Evolutionary conservation across 2,113 vertebrate genomes (phyloP), one percentile per base, ranked within the genome.

Genomic region (Erpornis zantholeuca): DNA sequence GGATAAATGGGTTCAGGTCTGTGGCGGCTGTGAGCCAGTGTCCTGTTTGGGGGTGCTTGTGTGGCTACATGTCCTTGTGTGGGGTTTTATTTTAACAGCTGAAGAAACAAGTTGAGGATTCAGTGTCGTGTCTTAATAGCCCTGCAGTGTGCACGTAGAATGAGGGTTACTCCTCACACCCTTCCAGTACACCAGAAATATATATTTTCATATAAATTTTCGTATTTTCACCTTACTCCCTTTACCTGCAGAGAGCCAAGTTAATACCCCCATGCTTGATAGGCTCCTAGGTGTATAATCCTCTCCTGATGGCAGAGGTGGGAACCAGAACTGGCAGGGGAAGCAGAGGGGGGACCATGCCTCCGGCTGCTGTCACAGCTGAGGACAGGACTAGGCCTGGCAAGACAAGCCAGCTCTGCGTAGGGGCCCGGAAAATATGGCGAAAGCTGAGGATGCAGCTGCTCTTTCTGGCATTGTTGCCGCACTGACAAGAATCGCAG

Each of bases 311-410:
- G 12, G 81, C 49, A 36, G 25, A 11, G 15, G 40, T 1, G 3
- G 35, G 9, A 65, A 18, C 45, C 27, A 20, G 60, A 29, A 9
- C n/a, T 17, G 61, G 17, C 19, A 6, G 11, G 42, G 20, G 3
- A 18, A 14, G 54, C 1, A 2, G 45, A 12, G 25, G 1, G 1
- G 2, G 27, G 25, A 9, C n/a, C 11, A 6, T 10, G 5, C 52
- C n/a, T 9, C 1, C 2, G 4, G 57, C 40, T 38, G 40, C 61
- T 10, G 17, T 33, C 9, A 1, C 53, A 14, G 6, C 72, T 5
- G 27, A 42, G 18, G 12, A 10, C 50, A 35, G 16, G 15, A 12
- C 11, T 24, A 35, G 65, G 53, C n/a, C 42, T 59, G 61, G 16
- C n/a, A 25, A 44, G 23, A 44, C 15, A 35, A 44, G 25, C 11